Evolutionary conservation across 2,113 vertebrate genomes (phyloP).

Genomic region (Hystrix cristata): DNA sequence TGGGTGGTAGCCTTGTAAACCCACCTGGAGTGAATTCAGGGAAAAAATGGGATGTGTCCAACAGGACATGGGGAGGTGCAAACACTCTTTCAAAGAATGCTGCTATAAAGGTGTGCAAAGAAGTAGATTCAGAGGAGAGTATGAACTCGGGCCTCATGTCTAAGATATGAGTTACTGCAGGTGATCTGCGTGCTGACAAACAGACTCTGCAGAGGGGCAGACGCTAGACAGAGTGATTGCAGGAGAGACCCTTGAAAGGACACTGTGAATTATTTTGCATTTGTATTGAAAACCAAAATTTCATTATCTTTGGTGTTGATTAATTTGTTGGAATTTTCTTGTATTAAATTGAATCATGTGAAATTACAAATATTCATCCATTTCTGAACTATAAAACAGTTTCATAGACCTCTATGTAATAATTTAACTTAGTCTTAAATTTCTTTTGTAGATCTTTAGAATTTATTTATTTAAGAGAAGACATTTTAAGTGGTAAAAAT

Average conservation of each 20-base stretch:
- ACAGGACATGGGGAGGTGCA: neutral
- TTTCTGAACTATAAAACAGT: conserved; percentile 29
- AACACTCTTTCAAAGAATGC: neutral
- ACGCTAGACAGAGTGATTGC: neutral
- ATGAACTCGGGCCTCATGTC: neutral
- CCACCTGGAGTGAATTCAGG: neutral
- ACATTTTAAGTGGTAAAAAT: too few species aligned
- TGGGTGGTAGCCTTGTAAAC: neutral
- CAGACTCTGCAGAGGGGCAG: neutral
- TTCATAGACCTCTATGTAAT: conserved; percentile 22
- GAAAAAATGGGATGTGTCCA: neutral
- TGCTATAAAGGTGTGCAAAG: neutral
- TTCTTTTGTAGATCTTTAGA: conserved; percentile 24
- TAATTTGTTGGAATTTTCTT: conserved; percentile 40
- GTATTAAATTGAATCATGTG: neutral
- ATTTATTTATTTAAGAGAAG: neutral
- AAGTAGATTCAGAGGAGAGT: neutral
- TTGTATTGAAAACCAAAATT: conserved; percentile 50
- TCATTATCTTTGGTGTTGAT: conserved; percentile 11
- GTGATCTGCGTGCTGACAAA: neutral
- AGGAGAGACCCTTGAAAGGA: neutral
- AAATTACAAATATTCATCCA: neutral
- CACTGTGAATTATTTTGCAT: neutral
- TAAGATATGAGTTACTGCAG: neutral
- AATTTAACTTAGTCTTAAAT: conserved; percentile 36